Base-by-base conservation (phyloP, 2,888 invertebrate species). In the Nymphalis urticae region DNA sequence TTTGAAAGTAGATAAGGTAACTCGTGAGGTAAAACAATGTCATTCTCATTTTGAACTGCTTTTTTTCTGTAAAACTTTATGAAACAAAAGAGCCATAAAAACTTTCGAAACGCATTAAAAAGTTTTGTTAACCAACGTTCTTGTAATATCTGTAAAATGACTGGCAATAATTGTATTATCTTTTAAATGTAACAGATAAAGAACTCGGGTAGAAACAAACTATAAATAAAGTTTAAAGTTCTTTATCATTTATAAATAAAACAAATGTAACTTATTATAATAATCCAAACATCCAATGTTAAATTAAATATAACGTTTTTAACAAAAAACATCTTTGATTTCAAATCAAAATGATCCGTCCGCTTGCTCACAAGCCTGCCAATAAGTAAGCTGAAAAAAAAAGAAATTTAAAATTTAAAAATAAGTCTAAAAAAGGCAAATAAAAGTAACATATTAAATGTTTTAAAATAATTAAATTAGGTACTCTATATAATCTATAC, bases 161-260 rank as follows among this genome's bases (percentile, higher is more conserved):
- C 19, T 77, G 83, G 85, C 85, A 84, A 84, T n/a, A 19, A 17
- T 27, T 48, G 16, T 63, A 47, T 53, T 7, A 32, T 32, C 27
- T 32, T 47, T 16, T 10, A 32, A 42, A 56, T 27, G 32, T 24
- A 19, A 27, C 16, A 32, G 17, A 16, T 24, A 13, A 62, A 13
- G 50, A 50, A 50, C 42, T 42, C 13, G 13, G 42, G 42, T 42
- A 42, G 42, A 42, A 42, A 42, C 13, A 13, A 42, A 42, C 42
- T 42, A 42, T 42, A 13, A 42, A 42, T 42, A 42, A 13, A 42
- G 42, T 42, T 13, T 42, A 42, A 19, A 10, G 19, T 60, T 48
- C 7, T 7, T 48, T 48, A 48, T 21, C 24, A 19, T 17, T 1
- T 24, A 61, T 24, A 48, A 61, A 61, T 61, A 48, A 48, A 53